Base-by-base conservation (phyloP, 2,113 vertebrate genomes). In the Siniperca knerii region DNA sequence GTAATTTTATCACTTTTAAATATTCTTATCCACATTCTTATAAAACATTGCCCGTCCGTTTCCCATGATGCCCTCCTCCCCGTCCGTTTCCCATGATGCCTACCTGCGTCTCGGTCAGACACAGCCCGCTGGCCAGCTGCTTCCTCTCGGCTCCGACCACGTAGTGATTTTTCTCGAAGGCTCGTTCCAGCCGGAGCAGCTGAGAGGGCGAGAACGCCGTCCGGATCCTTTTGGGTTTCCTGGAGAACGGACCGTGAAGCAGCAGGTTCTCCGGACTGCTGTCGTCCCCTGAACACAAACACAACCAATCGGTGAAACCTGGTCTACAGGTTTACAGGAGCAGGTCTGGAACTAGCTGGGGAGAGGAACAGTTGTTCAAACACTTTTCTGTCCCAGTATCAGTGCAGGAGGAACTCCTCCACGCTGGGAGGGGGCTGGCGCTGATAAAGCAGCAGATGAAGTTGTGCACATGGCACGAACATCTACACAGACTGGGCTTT, bases 121-220 rank as follows among this genome's bases (percentile, higher is more conserved):
- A 96, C 79, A 97, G 82, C 13, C 94, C 95, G 20, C 94, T 96
- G 73, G 96, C 96, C 78, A 97, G 94, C 92, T 97, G 96, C 70
- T 97, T 97, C 82, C 96, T 93, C 89, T 97, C 96, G 0, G 95
- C 95, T 48, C 96, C 96, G 12, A 97, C 96, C 18, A 97, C 96
- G 11, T 97, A 97, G 90, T 97, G 95, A 62, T 96, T 96, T 81
- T 97, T 96, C 89, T 97, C 96, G 57, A 97, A 96, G 79, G 96
- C 95, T 21, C 94, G 93, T 58, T 97, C 96, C 77, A 97, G 92
- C 0, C 95, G 92, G 5, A 96, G 94, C 79, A 96, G 96, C 93
- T 96, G 96, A 0, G 96, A 97, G 1, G 95, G 95, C 0, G 95
- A 96, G 89, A 97, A 96, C 48, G 95, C 96, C 1, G 94, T 96